Percentiles rank a stretch among this genome's conserved stretches.
These are phyloP conservation scores for Siphlonurus alternatus DNA, from an alignment of 2,888 invertebrate genomes.

Conservation along the genomic window DNA sequence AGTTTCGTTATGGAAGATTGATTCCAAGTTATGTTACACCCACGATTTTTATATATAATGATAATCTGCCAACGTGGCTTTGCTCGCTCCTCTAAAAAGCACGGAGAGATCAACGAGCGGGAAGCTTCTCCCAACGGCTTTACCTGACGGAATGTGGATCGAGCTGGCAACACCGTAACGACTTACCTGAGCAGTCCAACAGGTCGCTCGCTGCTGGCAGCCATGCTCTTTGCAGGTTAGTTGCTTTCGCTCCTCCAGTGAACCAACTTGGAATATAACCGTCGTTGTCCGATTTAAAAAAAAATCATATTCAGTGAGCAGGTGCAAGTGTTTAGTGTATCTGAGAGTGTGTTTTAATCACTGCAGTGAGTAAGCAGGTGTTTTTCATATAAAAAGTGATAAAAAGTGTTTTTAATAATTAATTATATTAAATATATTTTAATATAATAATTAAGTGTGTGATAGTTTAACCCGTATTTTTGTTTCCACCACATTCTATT, in stretches of 20 bases:
- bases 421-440: not conserved
- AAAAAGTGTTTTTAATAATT: not conserved
- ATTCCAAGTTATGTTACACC: no score
- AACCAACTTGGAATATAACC: not conserved
- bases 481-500: not conserved
- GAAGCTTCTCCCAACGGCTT: no score
- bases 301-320: not conserved
- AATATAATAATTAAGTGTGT: not conserved
- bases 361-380: not conserved
- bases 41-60: no score
- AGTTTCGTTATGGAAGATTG: no score
- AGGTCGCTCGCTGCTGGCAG: not conserved
- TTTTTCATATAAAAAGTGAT: not conserved
- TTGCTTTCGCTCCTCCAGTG: not conserved
- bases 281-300: not conserved
- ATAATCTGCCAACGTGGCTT: no score
- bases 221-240: not conserved
- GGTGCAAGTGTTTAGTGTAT: not conserved
- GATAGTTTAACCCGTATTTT: not conserved
- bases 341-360: not conserved
- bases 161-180: not conserved
- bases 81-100: no score
- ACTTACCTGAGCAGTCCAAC: not conserved
- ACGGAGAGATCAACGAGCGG: no score
- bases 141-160: not conserved